These are phyloP conservation scores for Trematocara zebra DNA, from an alignment of 2,113 vertebrate genomes.

Conservation along the genomic window DNA sequence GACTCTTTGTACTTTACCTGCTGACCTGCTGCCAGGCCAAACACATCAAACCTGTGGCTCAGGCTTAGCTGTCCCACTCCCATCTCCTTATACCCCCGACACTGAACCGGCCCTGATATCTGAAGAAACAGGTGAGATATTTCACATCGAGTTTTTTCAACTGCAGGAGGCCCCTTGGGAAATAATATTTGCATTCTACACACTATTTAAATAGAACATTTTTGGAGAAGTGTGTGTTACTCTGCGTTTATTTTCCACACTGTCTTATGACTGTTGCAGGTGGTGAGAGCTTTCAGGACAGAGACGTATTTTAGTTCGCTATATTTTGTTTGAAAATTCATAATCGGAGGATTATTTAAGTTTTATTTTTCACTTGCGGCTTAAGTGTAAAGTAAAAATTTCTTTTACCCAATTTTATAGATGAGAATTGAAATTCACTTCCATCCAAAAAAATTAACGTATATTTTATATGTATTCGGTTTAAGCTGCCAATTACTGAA, in stretches of 20 bases:
- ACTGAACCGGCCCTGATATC: background rate
- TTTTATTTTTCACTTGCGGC: background rate
- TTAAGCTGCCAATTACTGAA: rapidly evolving
- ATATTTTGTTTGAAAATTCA: background rate
- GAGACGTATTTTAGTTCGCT: background rate
- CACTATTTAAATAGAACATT: rapidly evolving
- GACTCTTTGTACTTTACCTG: background rate
- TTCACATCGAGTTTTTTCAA: rapidly evolving
- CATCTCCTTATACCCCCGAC: background rate
- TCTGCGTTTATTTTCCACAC: background rate
- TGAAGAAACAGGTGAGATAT: rapidly evolving
- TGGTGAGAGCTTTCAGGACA: background rate
- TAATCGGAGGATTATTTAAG: background rate
- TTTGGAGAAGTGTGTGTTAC: background rate
- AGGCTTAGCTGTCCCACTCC: rapidly evolving
- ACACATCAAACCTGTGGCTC: background rate
- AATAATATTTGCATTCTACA: background rate
- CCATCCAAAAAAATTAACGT: rapidly evolving
- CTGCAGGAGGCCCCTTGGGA: background rate
- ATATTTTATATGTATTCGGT: background rate
- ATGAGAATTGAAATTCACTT: background rate
- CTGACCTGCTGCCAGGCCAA: background rate
- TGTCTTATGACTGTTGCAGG: background rate
- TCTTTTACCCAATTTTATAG: rapidly evolving
- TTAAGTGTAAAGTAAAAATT: background rate